Evolutionary conservation across 1,140 invertebrate species (phyloP), one percentile per base, ranked within the genome.

Genomic region (Tribolium castaneum): DNA sequence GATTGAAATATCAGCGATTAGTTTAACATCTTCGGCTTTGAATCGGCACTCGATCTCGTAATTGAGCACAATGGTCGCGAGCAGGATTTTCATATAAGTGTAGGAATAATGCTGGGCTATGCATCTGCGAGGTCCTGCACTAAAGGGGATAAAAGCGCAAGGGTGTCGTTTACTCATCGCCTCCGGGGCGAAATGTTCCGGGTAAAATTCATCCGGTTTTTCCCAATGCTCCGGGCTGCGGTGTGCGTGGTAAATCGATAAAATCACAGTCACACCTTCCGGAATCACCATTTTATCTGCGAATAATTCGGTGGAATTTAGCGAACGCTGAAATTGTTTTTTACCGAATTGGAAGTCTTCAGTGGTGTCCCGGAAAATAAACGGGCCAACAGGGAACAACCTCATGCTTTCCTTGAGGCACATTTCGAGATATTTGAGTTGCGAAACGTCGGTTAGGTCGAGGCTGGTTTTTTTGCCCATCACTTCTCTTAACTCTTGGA

Each of bases 121-220:
- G 82, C 93, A 94, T 81, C 93, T 92, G 75, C 89, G 87, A 30
- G 87, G 75, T 7, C 75, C 78, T 34, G 91, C 91, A 59, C 90
- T 91, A 79, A 94, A 94, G 45, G 92, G 92, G 66, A 93, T 87
- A 81, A 89, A 92, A 1, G 88, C 84, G 78, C 87, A 91, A 0
- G 84, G 88, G 83, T 88, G 90, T 22, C 90, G 85, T 66, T 86
- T 85, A 50, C 84, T 79, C 1, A 84, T 78, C 73, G 88, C 87
- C 79, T 92, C 91, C 1, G 89, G 86, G 14, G 91, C 83, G 84
- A 95, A 95, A 56, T 93, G 87, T 25, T 95, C 93, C 0, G 94
- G 94, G 75, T 91, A 88, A 82, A 93, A 94, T 25, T 81, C 86
- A 22, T 76, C 45, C 0, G 81, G 81, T 30, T 75, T 79, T 30